A percentile compares a stretch with the other conserved stretches of the same genome.
These are phyloP conservation scores for Callosobruchus maculatus DNA, from an alignment of 2,888 invertebrate species.

Conservation along the genomic window DNA sequence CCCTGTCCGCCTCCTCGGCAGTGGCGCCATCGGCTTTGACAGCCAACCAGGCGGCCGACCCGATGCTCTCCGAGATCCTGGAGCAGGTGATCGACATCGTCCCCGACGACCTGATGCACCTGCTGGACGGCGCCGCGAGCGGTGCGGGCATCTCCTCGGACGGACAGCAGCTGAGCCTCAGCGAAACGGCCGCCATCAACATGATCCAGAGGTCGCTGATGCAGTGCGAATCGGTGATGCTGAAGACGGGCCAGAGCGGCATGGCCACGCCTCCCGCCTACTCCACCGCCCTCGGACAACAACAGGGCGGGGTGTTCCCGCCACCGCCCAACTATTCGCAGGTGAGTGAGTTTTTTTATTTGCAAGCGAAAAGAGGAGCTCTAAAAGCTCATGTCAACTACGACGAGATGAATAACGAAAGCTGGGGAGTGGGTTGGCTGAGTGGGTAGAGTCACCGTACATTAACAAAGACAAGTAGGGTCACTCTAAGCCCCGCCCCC, in stretches of 20 bases:
- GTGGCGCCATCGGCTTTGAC: neutral
- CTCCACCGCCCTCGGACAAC: constrained; percentile 35
- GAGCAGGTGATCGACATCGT: constrained; percentile 53
- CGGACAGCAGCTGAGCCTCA: constrained; percentile 45
- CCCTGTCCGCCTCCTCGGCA: neutral
- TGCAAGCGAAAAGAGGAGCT: too few relatives aligned
- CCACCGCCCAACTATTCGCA: constrained; percentile 48
- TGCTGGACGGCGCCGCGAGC: constrained; percentile 42
- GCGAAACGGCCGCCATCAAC: constrained; percentile 79
- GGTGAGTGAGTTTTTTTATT: constrained; percentile 3
- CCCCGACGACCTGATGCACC: constrained; percentile 42
- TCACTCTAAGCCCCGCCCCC: too few relatives aligned
- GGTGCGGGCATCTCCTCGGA: constrained; percentile 8
- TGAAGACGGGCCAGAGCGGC: constrained; percentile 41
- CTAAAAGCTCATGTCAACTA: too few relatives aligned
- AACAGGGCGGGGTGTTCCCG: constrained; percentile 31
- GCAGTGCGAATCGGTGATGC: constrained; percentile 71
- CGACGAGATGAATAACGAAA: too few relatives aligned
- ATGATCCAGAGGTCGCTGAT: constrained; percentile 89
- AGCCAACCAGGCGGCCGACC: constrained; percentile 49
- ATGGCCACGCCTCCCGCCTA: constrained; percentile 58
- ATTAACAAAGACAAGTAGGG: too few relatives aligned
- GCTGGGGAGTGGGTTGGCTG: too few relatives aligned
- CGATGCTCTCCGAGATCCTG: constrained; percentile 75
- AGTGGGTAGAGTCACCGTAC: too few relatives aligned